Base-by-base conservation (phyloP, 2,113 vertebrate genomes). In the Corythaixoides concolor region DNA sequence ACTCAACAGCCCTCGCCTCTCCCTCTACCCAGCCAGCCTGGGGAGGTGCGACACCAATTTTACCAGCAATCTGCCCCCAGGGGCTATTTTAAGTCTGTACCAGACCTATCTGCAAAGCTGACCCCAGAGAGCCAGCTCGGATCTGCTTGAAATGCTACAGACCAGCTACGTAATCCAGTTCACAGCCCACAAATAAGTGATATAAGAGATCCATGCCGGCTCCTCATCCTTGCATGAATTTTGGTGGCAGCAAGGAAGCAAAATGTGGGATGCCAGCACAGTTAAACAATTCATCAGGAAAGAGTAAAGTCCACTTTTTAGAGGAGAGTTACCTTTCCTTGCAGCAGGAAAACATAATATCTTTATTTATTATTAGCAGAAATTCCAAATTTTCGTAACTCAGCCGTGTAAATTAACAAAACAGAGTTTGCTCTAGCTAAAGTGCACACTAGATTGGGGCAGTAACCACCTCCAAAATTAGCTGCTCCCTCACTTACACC, bases 91-190 rank as follows among this genome's bases (percentile, higher is more conserved):
- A 85, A 79, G 62, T 20, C 43, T 68, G 62, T 68, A 85, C 68
- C 64, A 86, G 91, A 82, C n/a, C 49, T 33, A 49, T 59, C 81
- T 93, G 70, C 49, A 76, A 88, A 89, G 60, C 60, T 72, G 87
- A 70, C 85, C 87, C 85, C 49, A 64, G 94, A 93, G 78, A 93
- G 62, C 13, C 77, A 37, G 81, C 66, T 60, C 70, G 19, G 35
- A 43, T 70, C 69, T 75, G 33, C 49, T 35, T 75, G 68, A 78
- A 94, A 70, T 19, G 43, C 68, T 62, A n/a, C 28, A 39, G 76
- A 74, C 19, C 0, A 0, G 27, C 73, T 52, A 22, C 0, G 0
- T 49, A 59, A 85, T 45, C 32, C 70, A 24, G 30, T 26, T 75
- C 81, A 49, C 63, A 62, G 58, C 39, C 72, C 0, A 0, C 30